Conservation (phyloP, 1,140 invertebrate genomes). For the Drosophila sucinea region DNA sequence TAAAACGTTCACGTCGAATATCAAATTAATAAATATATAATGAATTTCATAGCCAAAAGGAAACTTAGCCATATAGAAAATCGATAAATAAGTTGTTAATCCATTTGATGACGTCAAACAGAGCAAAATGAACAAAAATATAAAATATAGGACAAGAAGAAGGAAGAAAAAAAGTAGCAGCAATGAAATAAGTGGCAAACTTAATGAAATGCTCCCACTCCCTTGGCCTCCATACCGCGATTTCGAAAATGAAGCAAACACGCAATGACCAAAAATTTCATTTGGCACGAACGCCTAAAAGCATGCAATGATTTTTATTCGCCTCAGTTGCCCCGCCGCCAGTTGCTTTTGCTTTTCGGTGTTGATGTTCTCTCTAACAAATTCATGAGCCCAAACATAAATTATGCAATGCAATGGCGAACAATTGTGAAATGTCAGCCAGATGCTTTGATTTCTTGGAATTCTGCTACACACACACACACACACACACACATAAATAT, state of each 20-base stretch:
- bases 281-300: slow-evolving; percentile 18
- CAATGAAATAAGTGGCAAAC: slow-evolving; percentile 42
- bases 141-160: not conserved
- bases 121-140: slow-evolving; percentile 1
- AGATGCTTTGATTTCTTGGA: slow-evolving; percentile 28
- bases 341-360: not conserved
- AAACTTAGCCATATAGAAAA: slow-evolving; percentile 30
- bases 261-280: slow-evolving; percentile 30
- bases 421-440: slow-evolving; percentile 40
- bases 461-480: not conserved
- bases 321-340: not conserved
- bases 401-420: slow-evolving; percentile 47
- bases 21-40: slow-evolving; percentile 68
- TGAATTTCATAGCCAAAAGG: slow-evolving; percentile 25
- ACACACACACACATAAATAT: not conserved
- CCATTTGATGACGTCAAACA: slow-evolving; percentile 48
- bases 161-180: slow-evolving; percentile 12
- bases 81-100: slow-evolving; percentile 64
- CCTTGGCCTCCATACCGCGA: not conserved
- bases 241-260: slow-evolving; percentile 20
- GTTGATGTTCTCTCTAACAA: slow-evolving; percentile 9
- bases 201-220: slow-evolving; percentile 24
- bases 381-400: slow-evolving; percentile 40
- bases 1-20: slow-evolving; percentile 16
- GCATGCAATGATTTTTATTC: slow-evolving; percentile 32